Conservation (phyloP, 1,140 invertebrate genomes). For the Drepana arcuata region DNA sequence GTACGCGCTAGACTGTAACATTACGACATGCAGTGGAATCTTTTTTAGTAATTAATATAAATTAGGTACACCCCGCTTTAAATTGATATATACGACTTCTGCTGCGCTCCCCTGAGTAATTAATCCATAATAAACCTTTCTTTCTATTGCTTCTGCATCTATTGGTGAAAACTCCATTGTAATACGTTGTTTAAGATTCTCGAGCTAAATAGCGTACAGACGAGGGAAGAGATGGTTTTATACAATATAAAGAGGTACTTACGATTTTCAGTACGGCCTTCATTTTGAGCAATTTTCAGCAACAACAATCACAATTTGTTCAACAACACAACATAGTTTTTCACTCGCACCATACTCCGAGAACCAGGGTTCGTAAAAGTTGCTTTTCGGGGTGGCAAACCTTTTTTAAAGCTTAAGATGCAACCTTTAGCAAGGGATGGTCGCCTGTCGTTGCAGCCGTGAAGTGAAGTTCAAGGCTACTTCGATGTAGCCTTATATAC, state of each 20-base stretch:
- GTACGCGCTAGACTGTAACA: no score
- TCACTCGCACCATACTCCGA: conserved; percentile 17
- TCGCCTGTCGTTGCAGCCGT: conserved; percentile 21
- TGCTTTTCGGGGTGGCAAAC: conserved; percentile 10
- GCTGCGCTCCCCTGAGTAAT: no score
- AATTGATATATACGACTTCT: no score
- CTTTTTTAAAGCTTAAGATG: no score
- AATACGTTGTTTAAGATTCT: conserved; percentile 1
- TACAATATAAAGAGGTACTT: conserved; percentile 14
- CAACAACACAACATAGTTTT: conserved; percentile 28
- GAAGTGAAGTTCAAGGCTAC: conserved; percentile 67
- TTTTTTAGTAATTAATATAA: no score
- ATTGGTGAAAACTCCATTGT: conserved; percentile 1
- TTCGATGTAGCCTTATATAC: conserved; percentile 52
- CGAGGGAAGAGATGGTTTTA: no score
- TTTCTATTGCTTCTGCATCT: conserved; percentile 2
- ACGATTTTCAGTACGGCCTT: conserved; percentile 38
- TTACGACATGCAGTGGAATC: no score
- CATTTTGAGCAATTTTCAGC: conserved; percentile 23
- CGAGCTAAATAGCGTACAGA: no score
- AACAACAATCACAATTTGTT: conserved; percentile 28
- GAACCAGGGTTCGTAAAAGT: conserved; percentile 13
- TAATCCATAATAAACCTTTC: neutral
- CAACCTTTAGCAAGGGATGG: no score
- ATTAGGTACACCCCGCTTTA: no score